Evolutionary conservation across 2,797 vertebrate genomes (phyloP).

Genomic region (Streptopelia turtur): DNA sequence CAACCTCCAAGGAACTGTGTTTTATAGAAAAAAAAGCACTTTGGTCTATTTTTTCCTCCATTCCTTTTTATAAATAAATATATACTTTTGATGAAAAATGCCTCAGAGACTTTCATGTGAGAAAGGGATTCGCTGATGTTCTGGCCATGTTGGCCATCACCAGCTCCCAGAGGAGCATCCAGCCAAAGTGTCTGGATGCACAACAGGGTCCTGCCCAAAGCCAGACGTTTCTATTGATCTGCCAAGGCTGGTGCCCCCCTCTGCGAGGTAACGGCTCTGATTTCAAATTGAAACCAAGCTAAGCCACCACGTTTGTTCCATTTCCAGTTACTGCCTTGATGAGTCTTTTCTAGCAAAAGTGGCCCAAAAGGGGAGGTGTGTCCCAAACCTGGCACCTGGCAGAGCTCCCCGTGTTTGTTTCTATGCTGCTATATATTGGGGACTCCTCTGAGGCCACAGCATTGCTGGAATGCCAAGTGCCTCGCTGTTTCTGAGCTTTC

Average conservation of each 20-base stretch:
- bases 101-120: neutral
- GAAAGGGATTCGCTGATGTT: neutral
- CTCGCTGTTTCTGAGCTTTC: accelerated
- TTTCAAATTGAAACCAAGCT: neutral
- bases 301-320: neutral
- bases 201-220: neutral
- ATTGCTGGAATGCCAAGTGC: neutral
- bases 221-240: accelerated
- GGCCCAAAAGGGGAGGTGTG: neutral
- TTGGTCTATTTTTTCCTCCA: neutral
- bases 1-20: neutral
- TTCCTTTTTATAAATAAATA: constrained; percentile 38
- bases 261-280: neutral
- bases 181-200: neutral
- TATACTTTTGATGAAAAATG: neutral
- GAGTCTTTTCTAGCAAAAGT: neutral
- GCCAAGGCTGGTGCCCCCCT: neutral
- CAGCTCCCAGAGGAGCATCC: neutral
- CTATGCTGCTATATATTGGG: accelerated
- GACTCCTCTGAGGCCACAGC: neutral
- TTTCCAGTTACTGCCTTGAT: neutral
- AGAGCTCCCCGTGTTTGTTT: neutral
- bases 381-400: neutral
- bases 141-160: neutral
- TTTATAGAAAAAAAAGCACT: neutral